These are phyloP conservation scores for Dinomys branickii DNA, from an alignment of 2,113 vertebrate species.

Conservation along the genomic window DNA sequence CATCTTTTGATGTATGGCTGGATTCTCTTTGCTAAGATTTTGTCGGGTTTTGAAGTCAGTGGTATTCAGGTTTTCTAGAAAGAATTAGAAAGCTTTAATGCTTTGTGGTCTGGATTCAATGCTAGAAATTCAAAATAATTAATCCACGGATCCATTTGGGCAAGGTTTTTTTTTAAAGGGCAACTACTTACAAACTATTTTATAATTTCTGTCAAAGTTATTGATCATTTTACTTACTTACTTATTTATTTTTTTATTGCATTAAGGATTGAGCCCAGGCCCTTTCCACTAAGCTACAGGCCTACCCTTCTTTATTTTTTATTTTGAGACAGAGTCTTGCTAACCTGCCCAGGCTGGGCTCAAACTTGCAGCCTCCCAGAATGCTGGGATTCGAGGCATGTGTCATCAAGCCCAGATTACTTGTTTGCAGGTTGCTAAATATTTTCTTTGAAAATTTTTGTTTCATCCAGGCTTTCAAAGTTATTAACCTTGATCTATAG, in stretches of 20 bases:
- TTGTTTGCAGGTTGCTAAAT: constrained; percentile 16
- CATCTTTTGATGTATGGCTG: neutral
- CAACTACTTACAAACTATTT: neutral
- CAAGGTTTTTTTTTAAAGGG: neutral
- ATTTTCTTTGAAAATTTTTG: neutral
- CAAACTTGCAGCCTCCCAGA: neutral
- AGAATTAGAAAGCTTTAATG: neutral
- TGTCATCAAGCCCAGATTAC: neutral
- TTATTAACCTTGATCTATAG: neutral
- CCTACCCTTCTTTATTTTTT: neutral
- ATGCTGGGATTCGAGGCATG: neutral
- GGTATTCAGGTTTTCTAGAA: neutral
- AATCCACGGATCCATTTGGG: neutral
- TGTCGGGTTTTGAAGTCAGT: neutral
- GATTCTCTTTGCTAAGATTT: neutral
- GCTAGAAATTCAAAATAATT: neutral
- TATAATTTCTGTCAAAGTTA: constrained; percentile 12
- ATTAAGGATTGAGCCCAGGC: neutral
- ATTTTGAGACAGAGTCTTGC: neutral
- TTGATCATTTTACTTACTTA: neutral
- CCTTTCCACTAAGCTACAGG: neutral
- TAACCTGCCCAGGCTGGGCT: neutral
- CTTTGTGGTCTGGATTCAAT: neutral
- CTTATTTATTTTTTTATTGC: neutral
- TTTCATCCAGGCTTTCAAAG: neutral